These are phyloP conservation scores for Trissolcus japonicus DNA, from an alignment of 2,888 invertebrate species.

Conservation along the genomic window DNA sequence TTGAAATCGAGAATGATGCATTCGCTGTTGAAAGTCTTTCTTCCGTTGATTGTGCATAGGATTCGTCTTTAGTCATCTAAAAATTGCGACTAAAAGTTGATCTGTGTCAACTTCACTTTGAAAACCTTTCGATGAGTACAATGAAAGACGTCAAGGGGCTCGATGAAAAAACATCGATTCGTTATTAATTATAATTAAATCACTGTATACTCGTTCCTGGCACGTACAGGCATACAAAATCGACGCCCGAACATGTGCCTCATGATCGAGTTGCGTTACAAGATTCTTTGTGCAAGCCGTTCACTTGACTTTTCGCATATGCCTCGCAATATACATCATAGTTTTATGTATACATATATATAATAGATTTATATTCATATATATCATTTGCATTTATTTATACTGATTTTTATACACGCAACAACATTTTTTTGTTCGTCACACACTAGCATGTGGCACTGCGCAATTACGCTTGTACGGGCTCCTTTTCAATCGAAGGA, in stretches of 20 bases:
- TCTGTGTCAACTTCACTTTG: conserved; percentile 23
- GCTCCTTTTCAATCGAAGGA: conserved; percentile 43
- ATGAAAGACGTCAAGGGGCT: conserved; percentile 27
- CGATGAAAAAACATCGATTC: conserved; percentile 27
- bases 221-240: conserved; percentile 24
- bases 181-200: conserved; percentile 42
- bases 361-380: conserved; percentile 34
- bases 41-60: conserved; percentile 68
- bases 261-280: conserved; percentile 51
- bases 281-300: conserved; percentile 54
- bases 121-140: conserved; percentile 33
- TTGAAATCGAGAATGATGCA: conserved; percentile 64
- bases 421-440: conserved; percentile 19
- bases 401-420: conserved; percentile 43
- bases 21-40: conserved; percentile 28
- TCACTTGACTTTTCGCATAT: conserved; percentile 50
- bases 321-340: conserved; percentile 46
- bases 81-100: conserved; percentile 56
- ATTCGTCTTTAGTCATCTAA: conserved; percentile 54
- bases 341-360: conserved; percentile 36
- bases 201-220: conserved; percentile 48
- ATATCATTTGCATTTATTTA: conserved; percentile 41
- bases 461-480: conserved; percentile 50
- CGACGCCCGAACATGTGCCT: conserved; percentile 21
- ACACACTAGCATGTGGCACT: conserved; percentile 49